phyloP scores from a whole-genome alignment of 2,797 vertebrate genomes.

The Sphenopsis melanotis region DNA sequence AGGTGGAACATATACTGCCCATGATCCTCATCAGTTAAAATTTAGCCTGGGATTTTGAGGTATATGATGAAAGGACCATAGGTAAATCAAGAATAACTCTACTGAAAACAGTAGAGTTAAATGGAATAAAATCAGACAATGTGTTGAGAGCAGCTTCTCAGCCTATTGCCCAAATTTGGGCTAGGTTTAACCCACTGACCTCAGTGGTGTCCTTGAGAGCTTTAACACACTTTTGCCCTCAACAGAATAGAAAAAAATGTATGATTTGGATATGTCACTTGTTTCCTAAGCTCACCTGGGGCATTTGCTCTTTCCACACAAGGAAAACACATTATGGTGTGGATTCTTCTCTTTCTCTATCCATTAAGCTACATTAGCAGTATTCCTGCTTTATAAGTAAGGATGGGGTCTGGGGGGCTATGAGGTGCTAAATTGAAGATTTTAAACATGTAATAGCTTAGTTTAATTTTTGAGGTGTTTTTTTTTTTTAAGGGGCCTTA shows the following conservation, averaged over 20 bases:
- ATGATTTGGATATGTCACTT: neutral
- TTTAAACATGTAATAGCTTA: neutral
- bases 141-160: neutral
- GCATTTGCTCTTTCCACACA: neutral
- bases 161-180: neutral
- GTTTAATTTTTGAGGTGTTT: neutral
- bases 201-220: neutral
- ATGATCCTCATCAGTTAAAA: neutral
- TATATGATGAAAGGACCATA: neutral
- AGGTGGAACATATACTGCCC: neutral
- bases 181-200: neutral
- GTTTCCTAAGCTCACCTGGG: neutral
- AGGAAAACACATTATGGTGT: neutral
- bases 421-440: neutral
- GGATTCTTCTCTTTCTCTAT: neutral
- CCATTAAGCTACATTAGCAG: neutral
- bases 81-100: neutral
- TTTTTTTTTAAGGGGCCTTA: neutral
- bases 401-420: fast-evolving
- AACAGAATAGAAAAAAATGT: neutral
- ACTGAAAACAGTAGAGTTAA: neutral
- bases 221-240: neutral
- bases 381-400: neutral
- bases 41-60: neutral
- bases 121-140: neutral